Conservation (phyloP, 2,797 vertebrate species). For the Taenioides sp. region DNA sequence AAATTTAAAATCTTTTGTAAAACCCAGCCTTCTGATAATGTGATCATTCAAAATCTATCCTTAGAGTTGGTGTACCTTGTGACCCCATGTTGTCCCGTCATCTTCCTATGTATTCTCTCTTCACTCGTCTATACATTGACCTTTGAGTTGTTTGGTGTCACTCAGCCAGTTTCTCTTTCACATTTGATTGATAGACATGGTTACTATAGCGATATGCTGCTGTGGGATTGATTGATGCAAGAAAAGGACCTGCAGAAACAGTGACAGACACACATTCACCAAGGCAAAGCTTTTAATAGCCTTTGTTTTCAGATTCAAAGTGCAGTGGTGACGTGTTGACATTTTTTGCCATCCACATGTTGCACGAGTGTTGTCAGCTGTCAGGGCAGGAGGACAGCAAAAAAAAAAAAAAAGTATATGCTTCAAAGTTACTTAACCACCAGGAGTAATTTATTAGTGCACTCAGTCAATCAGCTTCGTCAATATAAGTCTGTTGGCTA, state of each 20-base stretch:
- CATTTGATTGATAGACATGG: slow-evolving; percentile 38
- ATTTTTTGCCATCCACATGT: slow-evolving; percentile 41
- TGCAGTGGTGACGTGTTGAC: slow-evolving; percentile 49
- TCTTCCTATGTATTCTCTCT: slow-evolving; percentile 1
- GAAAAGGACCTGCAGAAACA: slow-evolving; percentile 26
- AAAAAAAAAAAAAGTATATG: slow-evolving; percentile 42
- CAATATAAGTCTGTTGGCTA: slow-evolving; percentile 19
- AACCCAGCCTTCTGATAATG: background rate
- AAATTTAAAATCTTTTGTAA: background rate
- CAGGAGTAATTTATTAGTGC: slow-evolving; percentile 30
- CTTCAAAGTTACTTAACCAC: slow-evolving; percentile 36
- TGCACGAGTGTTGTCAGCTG: slow-evolving; percentile 59
- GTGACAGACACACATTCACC: slow-evolving; percentile 27
- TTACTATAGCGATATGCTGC: slow-evolving; percentile 36
- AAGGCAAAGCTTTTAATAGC: slow-evolving; percentile 42
- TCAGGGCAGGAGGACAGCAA: slow-evolving; percentile 43
- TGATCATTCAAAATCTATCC: slow-evolving; percentile 11
- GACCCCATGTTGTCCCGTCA: background rate
- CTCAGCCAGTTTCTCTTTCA: slow-evolving; percentile 20
- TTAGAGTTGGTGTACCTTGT: slow-evolving; percentile 19
- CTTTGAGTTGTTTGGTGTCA: slow-evolving; percentile 38
- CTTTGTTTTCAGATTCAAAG: slow-evolving; percentile 58
- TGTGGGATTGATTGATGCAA: slow-evolving; percentile 58
- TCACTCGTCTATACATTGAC: slow-evolving; percentile 36
- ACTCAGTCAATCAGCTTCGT: slow-evolving; percentile 23